These are phyloP conservation scores for Cataglyphis hispanica DNA, from an alignment of 1,140 invertebrate species.

Conservation along the genomic window DNA sequence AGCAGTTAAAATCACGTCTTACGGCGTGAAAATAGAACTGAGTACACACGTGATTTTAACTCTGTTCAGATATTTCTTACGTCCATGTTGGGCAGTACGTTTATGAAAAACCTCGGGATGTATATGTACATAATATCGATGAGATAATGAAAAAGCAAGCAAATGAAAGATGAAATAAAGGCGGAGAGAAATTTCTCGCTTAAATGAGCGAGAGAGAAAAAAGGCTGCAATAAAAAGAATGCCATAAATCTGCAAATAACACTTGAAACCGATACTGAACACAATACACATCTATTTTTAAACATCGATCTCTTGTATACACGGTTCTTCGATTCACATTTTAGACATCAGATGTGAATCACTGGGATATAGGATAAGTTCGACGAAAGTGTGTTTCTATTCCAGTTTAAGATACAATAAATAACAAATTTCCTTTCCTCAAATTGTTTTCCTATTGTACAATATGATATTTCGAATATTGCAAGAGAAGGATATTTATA, in stretches of 20 bases:
- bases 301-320: not conserved
- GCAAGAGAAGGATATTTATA: not conserved
- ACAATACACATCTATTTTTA: not conserved
- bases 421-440: not conserved
- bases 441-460: not conserved
- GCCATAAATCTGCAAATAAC: not conserved
- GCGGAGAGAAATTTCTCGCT: not conserved
- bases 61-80: too few relatives aligned
- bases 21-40: too few relatives aligned
- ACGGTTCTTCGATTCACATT: not conserved
- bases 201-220: not conserved
- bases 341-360: not conserved
- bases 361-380: not conserved
- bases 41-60: too few relatives aligned
- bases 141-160: not conserved
- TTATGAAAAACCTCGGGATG: conserved; percentile 15
- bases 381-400: not conserved
- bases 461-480: not conserved
- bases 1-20: too few relatives aligned
- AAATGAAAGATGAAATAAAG: not conserved
- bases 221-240: not conserved
- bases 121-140: conserved; percentile 1
- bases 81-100: too few relatives aligned
- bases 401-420: not conserved
- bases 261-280: not conserved